These are phyloP conservation scores for Apamea epomidion DNA, from an alignment of 2,888 invertebrate species.

Conservation along the genomic window DNA sequence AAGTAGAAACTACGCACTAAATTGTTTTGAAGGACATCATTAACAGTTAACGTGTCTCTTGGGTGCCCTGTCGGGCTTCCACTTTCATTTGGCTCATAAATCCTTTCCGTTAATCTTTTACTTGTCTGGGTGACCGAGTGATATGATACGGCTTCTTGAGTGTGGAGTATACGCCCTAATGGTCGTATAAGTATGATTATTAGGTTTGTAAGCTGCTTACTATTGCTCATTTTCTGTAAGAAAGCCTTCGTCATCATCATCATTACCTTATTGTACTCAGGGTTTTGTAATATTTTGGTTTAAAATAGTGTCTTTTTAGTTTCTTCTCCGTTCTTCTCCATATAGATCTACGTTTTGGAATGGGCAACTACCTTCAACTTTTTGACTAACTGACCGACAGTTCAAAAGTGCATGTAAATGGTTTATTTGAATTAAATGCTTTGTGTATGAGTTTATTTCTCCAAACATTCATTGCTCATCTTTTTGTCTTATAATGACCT, in stretches of 20 bases:
- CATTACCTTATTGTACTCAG: background rate
- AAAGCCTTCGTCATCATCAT: background rate
- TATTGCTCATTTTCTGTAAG: background rate
- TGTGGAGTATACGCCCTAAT: background rate
- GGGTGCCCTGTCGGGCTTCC: constrained; percentile 48
- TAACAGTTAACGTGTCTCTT: constrained; percentile 48
- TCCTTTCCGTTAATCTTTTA: constrained; percentile 52
- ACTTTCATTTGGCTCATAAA: constrained; percentile 50
- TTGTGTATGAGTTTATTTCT: background rate
- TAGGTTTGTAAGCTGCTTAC: background rate
- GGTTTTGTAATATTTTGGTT: background rate
- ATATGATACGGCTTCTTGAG: constrained; percentile 38
- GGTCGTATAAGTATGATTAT: constrained; percentile 1
- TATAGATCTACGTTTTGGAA: background rate
- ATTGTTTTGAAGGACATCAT: constrained; percentile 58
- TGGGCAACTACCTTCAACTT: background rate
- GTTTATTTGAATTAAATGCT: background rate
- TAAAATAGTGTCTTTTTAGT: background rate
- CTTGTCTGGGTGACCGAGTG: constrained; percentile 14
- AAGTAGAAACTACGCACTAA: constrained; percentile 40
- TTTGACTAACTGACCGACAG: background rate
- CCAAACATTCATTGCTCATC: background rate
- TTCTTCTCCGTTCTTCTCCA: background rate
- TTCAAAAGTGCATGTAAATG: background rate
- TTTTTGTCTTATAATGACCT: background rate